Conservation (phyloP, 2,888 invertebrate genomes). For the Dryobotodes eremita region DNA sequence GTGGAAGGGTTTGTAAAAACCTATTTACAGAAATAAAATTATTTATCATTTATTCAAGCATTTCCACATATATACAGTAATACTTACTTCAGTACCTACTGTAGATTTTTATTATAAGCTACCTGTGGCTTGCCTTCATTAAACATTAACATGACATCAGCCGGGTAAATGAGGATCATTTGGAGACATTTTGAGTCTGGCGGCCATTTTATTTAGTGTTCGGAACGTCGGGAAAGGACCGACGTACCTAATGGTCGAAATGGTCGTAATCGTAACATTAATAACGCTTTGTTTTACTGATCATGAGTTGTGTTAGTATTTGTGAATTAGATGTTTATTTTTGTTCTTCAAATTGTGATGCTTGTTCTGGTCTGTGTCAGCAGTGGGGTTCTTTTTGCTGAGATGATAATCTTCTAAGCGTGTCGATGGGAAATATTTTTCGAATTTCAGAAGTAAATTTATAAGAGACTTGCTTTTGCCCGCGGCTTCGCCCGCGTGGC, state of each 20-base stretch:
- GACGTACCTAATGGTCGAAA: conserved; percentile 12
- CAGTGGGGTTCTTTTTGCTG: neutral
- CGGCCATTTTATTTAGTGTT: conserved; percentile 53
- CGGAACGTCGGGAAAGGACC: conserved; percentile 34
- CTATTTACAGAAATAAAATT: too few species aligned
- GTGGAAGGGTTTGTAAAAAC: too few species aligned
- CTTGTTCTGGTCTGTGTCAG: neutral
- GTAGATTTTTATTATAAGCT: conserved; percentile 26
- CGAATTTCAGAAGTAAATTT: neutral
- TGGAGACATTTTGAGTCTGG: conserved; percentile 45
- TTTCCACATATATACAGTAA: neutral
- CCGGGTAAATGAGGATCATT: conserved; percentile 58
- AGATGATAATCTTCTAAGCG: neutral
- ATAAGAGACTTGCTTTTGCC: too few species aligned
- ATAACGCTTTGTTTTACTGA: conserved; percentile 48
- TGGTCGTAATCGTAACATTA: conserved; percentile 39
- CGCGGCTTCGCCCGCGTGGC: too few species aligned
- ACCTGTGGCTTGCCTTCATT: conserved; percentile 45
- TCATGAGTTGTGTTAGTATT: conserved; percentile 19
- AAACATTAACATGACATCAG: conserved; percentile 59
- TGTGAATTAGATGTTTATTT: conserved; percentile 24
- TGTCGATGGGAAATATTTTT: neutral
- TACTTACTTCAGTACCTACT: neutral
- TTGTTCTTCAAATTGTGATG: neutral
- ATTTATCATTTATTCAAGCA: conserved; percentile 38